Evolutionary conservation across 2,888 invertebrate species (phyloP).

Genomic region (Drosophila seclusa): DNA sequence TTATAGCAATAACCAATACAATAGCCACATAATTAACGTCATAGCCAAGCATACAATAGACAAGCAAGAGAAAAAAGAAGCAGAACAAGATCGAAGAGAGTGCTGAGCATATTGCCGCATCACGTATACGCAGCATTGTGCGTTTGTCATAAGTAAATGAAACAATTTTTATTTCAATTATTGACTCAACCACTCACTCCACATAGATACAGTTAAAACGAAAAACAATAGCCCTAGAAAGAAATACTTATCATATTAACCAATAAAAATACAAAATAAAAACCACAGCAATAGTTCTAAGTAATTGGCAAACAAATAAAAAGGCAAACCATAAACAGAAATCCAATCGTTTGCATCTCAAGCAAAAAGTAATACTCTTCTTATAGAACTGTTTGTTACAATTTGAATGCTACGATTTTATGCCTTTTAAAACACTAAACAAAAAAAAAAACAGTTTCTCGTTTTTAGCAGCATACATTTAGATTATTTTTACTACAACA

Average conservation of each 20-base stretch:
- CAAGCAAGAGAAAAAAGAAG: constrained; percentile 67
- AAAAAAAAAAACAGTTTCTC: constrained; percentile 63
- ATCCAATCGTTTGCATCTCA: constrained; percentile 48
- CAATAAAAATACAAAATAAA: constrained; percentile 47
- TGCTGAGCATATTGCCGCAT: constrained; percentile 26
- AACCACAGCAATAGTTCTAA: constrained; percentile 69
- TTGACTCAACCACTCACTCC: constrained; percentile 56
- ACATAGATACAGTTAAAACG: constrained; percentile 54
- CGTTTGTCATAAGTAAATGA: constrained; percentile 52
- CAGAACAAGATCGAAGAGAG: constrained; percentile 58
- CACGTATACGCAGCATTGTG: constrained; percentile 29
- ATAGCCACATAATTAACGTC: constrained; percentile 74
- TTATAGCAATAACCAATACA: constrained; percentile 75
- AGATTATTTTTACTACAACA: constrained; percentile 60
- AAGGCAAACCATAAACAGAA: constrained; percentile 25
- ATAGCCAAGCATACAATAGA: constrained; percentile 66
- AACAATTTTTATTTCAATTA: constrained; percentile 79
- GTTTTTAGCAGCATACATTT: constrained; percentile 61
- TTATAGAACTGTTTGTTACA: constrained; percentile 32
- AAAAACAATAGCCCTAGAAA: constrained; percentile 64
- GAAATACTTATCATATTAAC: constrained; percentile 72
- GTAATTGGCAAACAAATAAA: constrained; percentile 64
- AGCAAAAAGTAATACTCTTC: constrained; percentile 28
- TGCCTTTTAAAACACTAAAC: constrained; percentile 34
- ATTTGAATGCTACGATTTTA: constrained; percentile 26